Percentiles rank a stretch among this genome's conserved stretches.
Conservation (phyloP, 2,797 vertebrate species). For the Poeciliopsis gracilis region DNA sequence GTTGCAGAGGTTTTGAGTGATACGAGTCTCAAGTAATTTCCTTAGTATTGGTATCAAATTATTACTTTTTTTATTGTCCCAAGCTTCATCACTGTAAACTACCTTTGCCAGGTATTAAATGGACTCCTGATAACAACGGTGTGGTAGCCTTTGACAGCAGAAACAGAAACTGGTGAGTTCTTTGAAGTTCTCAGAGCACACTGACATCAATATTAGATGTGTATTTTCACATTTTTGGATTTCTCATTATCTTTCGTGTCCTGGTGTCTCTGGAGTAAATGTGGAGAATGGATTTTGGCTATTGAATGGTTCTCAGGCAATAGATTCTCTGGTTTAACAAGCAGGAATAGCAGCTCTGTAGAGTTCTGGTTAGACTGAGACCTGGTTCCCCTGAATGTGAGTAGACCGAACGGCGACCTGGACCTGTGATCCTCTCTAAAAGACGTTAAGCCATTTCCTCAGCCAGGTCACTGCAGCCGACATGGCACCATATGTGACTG, state of each 20-base stretch:
- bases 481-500: slow-evolving; percentile 70
- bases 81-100: background rate
- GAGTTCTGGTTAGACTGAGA: background rate
- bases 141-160: slow-evolving; percentile 96
- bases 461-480: slow-evolving; percentile 67
- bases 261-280: background rate
- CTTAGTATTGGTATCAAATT: background rate
- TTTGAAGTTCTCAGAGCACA: background rate
- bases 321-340: background rate
- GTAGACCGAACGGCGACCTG: slow-evolving; percentile 35
- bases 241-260: background rate
- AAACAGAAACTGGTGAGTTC: slow-evolving; percentile 94
- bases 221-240: background rate
- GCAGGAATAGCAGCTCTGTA: background rate
- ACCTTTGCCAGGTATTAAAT: slow-evolving; percentile 88
- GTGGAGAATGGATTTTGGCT: background rate
- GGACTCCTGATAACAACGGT: slow-evolving; percentile 93
- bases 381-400: slow-evolving; percentile 10
- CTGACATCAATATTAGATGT: background rate
- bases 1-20: background rate
- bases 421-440: slow-evolving; percentile 70
- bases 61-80: background rate
- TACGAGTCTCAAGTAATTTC: background rate
- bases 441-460: slow-evolving; percentile 77
- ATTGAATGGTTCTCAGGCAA: background rate